Evolutionary conservation across 2,888 invertebrate species (phyloP).

Genomic region (Pammene fasciana): DNA sequence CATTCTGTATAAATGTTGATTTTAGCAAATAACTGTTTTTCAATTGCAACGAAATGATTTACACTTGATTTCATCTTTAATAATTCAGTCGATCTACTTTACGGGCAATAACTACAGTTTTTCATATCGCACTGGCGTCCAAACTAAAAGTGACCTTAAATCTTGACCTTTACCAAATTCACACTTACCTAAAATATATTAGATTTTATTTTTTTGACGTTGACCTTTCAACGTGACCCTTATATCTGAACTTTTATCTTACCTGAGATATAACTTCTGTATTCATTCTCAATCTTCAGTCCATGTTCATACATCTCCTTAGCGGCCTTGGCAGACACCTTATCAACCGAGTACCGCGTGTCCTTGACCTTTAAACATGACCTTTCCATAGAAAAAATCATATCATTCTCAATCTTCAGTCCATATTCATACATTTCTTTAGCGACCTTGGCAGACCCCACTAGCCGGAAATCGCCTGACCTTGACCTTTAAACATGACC

Average conservation of each 20-base stretch:
- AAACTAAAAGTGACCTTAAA: too few relatives aligned
- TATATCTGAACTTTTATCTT: slow-evolving; percentile 90
- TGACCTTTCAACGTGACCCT: too few relatives aligned
- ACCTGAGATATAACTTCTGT: slow-evolving; percentile 96
- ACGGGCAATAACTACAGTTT: too few relatives aligned
- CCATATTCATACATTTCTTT: slow-evolving; percentile 98
- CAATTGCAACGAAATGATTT: too few relatives aligned
- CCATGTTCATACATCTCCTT: slow-evolving; percentile 98
- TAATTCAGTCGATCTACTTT: too few relatives aligned
- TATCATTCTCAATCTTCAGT: slow-evolving; percentile 92
- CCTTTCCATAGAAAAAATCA: neutral
- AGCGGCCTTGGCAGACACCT: slow-evolving; percentile 96
- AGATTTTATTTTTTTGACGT: neutral
- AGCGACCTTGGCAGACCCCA: slow-evolving; percentile 79
- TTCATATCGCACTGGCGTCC: too few relatives aligned
- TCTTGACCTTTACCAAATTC: too few relatives aligned
- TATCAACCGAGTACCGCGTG: slow-evolving; percentile 93
- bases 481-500: too few relatives aligned
- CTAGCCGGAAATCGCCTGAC: too few relatives aligned
- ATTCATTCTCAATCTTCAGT: slow-evolving; percentile 95
- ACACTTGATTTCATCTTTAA: too few relatives aligned
- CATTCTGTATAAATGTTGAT: too few relatives aligned
- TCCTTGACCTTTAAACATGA: slow-evolving; percentile 88
- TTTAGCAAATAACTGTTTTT: too few relatives aligned
- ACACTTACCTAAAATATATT: neutral